Conservation (phyloP, 2,888 invertebrate genomes). For the Nowickia ferox region DNA sequence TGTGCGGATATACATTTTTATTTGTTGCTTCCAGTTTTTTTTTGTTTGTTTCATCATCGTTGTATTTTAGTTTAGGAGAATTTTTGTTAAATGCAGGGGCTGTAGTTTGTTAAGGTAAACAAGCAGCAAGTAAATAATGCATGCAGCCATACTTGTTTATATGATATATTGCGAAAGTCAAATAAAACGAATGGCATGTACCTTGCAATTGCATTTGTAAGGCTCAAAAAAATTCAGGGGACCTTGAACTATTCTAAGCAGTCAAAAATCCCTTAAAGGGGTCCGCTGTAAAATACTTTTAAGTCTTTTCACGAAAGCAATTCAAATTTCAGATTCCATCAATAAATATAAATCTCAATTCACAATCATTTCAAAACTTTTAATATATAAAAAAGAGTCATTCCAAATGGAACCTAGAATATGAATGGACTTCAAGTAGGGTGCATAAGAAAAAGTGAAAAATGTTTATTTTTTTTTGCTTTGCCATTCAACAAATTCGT, state of each 20-base stretch:
- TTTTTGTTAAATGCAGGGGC: conserved; percentile 25
- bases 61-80: conserved; percentile 48
- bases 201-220: neutral
- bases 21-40: conserved; percentile 51
- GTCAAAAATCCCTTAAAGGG: too few relatives aligned
- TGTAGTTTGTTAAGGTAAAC: conserved; percentile 37
- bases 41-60: conserved; percentile 23
- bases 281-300: too few relatives aligned
- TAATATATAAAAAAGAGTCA: neutral
- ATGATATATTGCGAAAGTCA: neutral
- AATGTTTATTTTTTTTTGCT: conserved; percentile 12
- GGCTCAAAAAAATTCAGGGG: neutral
- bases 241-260: neutral
- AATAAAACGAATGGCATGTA: neutral
- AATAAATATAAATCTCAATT: neutral
- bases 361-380: neutral
- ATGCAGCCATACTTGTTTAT: too few relatives aligned
- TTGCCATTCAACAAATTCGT: conserved; percentile 50
- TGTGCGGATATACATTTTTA: conserved; percentile 71
- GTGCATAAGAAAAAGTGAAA: conserved; percentile 25
- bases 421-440: conserved; percentile 10
- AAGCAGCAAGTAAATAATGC: conserved; percentile 29
- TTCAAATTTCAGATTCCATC: too few relatives aligned
- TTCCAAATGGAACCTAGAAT: neutral
- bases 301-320: too few relatives aligned